Evolutionary conservation across 2,797 vertebrate genomes (phyloP), one percentile per base, ranked within the genome.

Genomic region (Thalassophryne amazonica): DNA sequence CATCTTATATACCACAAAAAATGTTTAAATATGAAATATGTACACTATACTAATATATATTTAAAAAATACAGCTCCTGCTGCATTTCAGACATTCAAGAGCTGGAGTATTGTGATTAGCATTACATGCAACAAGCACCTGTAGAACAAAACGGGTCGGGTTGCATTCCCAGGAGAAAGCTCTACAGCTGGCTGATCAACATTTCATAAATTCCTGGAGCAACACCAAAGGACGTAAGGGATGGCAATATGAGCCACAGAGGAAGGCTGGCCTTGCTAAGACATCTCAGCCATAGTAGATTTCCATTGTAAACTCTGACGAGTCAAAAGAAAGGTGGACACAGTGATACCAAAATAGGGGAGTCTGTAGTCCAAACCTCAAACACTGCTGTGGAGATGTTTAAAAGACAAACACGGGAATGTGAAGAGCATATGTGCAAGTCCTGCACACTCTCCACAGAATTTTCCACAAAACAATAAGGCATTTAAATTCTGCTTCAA

Each of bases 131-230:
- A 32, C 37, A 36, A 20, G 50, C 67, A 80, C 76, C 76, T 74
- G 80, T 43, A 13, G 37, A 8, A 49, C 19, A 55, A 58, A 83
- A 82, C 83, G 16, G 46, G 80, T 19, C 24, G 0, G 20, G 29
- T 49, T 34, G 18, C 67, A 79, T 85, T 84, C 48, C 68, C 28
- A 32, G 10, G 13, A 33, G 17, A 22, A n/a, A 10, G 12, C 43
- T 50, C 57, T 17, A 39, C 50, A 64, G 52, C 60, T 16, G 11
- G 58, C 31, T 41, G 24, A 37, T 30, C 49, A 1, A 43, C 85
- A 85, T 84, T 83, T 74, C 60, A 36, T 27, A 64, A 58, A 89
- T 88, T 76, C 82, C 78, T 69, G 77, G 55, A 81, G 58, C 42
- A 40, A 49, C 37, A 60, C 47, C 51, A 20, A 27, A 46, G 30